Evolutionary conservation across 2,888 invertebrate species (phyloP).

Genomic region (Cremastobaeus sp.): DNA sequence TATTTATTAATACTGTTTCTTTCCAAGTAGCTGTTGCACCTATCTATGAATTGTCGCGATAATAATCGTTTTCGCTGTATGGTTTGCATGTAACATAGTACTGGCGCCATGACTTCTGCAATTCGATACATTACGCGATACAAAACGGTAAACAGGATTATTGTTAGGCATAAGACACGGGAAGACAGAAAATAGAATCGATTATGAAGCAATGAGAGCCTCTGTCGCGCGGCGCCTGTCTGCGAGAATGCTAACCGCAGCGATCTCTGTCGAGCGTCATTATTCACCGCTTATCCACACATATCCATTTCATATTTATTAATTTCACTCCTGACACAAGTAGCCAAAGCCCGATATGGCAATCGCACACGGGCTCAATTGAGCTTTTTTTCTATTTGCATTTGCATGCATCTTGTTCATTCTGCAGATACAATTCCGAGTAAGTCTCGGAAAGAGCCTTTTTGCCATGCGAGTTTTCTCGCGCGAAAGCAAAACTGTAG

Average conservation of each 20-base stretch:
- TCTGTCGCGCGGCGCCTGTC: slow-evolving; percentile 75
- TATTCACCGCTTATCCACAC: slow-evolving; percentile 65
- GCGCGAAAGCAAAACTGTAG: too few species aligned
- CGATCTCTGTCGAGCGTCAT: slow-evolving; percentile 67
- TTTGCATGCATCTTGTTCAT: too few species aligned
- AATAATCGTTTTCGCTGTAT: slow-evolving; percentile 11
- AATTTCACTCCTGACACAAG: slow-evolving; percentile 63
- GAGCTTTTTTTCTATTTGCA: too few species aligned
- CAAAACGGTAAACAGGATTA: slow-evolving; percentile 34
- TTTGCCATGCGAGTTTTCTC: too few species aligned
- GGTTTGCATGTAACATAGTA: slow-evolving; percentile 26
- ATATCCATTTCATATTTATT: slow-evolving; percentile 71
- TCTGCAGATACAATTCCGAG: too few species aligned
- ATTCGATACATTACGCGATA: slow-evolving; percentile 13
- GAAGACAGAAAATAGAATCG: slow-evolving; percentile 55
- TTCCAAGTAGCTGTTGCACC: too few species aligned
- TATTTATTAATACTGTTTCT: too few species aligned
- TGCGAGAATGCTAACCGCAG: slow-evolving; percentile 74
- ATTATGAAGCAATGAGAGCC: slow-evolving; percentile 70
- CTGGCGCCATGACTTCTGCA: slow-evolving; percentile 34
- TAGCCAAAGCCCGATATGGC: slow-evolving; percentile 42
- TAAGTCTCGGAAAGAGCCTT: too few species aligned
- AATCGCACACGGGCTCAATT: slow-evolving; percentile 41
- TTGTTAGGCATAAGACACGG: slow-evolving; percentile 27
- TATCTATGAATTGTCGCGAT: slow-evolving; percentile 11